Base-by-base conservation (phyloP, 2,113 vertebrate genomes). In the Oenanthe oenanthe region DNA sequence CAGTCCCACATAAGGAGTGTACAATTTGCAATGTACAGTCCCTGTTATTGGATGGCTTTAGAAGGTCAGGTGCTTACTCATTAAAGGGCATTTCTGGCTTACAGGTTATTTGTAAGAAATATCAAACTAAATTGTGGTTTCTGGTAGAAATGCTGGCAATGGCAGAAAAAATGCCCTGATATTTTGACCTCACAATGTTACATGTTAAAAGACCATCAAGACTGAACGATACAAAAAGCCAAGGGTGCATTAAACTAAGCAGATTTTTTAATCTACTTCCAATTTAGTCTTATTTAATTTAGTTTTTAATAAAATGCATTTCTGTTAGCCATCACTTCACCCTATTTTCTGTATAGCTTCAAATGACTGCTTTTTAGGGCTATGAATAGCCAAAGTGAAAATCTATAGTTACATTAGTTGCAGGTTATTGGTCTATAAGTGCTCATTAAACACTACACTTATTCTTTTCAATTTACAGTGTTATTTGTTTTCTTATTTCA, bases 401-500 rank as follows among this genome's bases (percentile, higher is more conserved):
- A 96, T 90, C 97, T 79, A 90, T 94, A 88, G 76, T 53, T 92
- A 95, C 95, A 90, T 96, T 93, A 94, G 93, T 97, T 88, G 95
- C 96, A 90, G 96, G 88, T 87, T 96, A 60, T 94, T 89, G 82
- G 95, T 97, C 97, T 96, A 88, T 97, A 96, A 89, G 70, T 95
- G 89, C 88, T 97, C 95, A 95, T 97, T 97, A 96, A 96, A 90
- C 51, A 89, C 76, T 47, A 68, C 32, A 22, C 63, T 77, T 93
- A 83, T 61, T 82, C 89, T 92, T 85, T 95, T 75, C 84, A 84
- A 90, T 92, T 93, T 75, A 75, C 42, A 43, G 20, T 74, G 31
- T 72, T 92, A 91, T 89, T 95, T 96, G 92, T 93, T 96, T 96
- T 96, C 95, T 95, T 93, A 93, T 96, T 96, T 95, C 92, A 95